These are phyloP conservation scores for Ceraclea dissimilis DNA, from an alignment of 2,888 invertebrate genomes.

Conservation along the genomic window DNA sequence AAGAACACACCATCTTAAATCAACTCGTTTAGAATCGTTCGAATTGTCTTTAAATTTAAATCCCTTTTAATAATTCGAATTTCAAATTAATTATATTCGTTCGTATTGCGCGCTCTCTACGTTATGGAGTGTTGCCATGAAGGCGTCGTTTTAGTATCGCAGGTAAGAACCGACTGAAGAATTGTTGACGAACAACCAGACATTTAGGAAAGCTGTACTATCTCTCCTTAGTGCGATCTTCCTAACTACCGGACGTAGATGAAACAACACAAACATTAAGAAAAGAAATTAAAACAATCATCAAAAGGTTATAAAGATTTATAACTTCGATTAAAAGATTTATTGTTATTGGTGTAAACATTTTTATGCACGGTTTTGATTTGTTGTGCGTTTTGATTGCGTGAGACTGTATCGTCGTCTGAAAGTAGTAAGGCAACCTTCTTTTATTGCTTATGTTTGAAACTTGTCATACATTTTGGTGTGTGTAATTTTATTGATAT, in stretches of 20 bases:
- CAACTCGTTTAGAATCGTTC: not conserved
- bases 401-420: not conserved
- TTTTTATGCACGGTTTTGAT: not conserved
- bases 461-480: no score
- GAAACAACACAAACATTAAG: not conserved
- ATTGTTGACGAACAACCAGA: not conserved
- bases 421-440: not conserved
- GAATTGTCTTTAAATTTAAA: no score
- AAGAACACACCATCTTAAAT: not conserved
- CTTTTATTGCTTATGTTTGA: no score
- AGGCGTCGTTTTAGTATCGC: not conserved
- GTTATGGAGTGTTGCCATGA: not conserved
- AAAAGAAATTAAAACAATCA: not conserved
- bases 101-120: not conserved
- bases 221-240: not conserved
- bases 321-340: not conserved
- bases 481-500: no score
- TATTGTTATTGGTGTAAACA: not conserved
- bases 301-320: not conserved
- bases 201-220: not conserved
- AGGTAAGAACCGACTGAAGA: not conserved
- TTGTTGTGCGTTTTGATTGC: not conserved
- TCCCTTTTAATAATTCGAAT: no score
- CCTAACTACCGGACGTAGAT: not conserved
- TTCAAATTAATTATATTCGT: not conserved